Evolutionary conservation across 2,113 vertebrate species (phyloP).

Genomic region (Machaerirhynchus nigripectus): DNA sequence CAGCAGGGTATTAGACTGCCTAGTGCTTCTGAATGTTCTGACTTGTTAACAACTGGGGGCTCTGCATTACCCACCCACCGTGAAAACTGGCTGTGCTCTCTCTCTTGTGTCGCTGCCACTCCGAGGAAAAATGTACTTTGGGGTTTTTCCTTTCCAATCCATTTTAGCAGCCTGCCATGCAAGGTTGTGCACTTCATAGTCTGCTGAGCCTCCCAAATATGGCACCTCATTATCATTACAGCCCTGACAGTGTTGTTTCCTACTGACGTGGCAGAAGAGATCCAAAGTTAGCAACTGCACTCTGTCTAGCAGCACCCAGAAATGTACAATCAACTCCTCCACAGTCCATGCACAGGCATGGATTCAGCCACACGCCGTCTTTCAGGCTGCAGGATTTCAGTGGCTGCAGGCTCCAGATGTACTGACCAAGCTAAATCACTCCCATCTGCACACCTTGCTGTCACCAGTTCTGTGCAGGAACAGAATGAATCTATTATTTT

Average conservation of each 20-base stretch:
- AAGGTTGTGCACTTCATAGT: constrained; percentile 36
- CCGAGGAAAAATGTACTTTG: constrained; percentile 35
- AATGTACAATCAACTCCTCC: not conserved
- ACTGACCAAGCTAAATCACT: not conserved
- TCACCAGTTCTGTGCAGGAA: not conserved
- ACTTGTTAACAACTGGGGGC: constrained; percentile 36
- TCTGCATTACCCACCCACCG: constrained; percentile 55
- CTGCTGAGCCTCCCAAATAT: constrained; percentile 1
- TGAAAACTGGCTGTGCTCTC: constrained; percentile 61
- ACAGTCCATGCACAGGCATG: not conserved
- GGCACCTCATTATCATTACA: not conserved
- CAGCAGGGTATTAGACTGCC: constrained; percentile 45
- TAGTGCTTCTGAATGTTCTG: constrained; percentile 46
- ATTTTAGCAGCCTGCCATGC: constrained; percentile 29
- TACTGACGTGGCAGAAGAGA: not conserved
- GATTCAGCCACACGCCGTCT: not conserved
- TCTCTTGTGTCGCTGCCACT: constrained; percentile 34
- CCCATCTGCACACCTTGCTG: not conserved
- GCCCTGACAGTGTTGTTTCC: not conserved
- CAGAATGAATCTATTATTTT: not conserved
- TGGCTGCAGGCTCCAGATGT: not conserved
- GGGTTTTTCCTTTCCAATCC: constrained; percentile 28
- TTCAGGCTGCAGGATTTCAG: not conserved
- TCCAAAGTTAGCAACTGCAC: not conserved
- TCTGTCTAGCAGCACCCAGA: not conserved